Percentiles rank a stretch among this genome's conserved stretches.
phyloP scores from a whole-genome alignment of 2,113 vertebrate species.

The Daphoenositta chrysoptera region DNA sequence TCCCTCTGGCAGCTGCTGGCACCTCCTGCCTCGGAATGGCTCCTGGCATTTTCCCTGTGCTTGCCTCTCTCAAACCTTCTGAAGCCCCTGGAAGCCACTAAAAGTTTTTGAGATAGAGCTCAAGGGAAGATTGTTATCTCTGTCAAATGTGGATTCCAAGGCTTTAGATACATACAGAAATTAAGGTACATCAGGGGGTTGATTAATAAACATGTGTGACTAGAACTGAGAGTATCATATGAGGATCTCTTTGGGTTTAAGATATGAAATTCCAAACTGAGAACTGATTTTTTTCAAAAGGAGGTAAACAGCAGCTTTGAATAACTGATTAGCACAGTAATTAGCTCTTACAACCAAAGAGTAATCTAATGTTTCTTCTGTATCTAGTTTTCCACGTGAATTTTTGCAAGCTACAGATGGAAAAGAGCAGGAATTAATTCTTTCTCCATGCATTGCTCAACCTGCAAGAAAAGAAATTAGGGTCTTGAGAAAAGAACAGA shows the following conservation, averaged over 20 bases:
- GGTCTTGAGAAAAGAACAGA: background rate
- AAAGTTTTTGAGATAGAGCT: background rate
- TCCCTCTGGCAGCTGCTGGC: background rate
- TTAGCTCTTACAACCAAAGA: background rate
- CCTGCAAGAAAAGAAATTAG: background rate
- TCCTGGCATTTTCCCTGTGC: background rate
- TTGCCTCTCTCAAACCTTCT: background rate
- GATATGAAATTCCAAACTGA: background rate
- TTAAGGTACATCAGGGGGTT: background rate
- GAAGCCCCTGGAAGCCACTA: background rate
- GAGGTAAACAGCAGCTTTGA: background rate
- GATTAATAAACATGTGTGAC: background rate
- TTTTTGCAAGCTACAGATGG: background rate
- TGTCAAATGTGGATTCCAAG: background rate
- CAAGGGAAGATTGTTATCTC: background rate
- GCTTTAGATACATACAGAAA: background rate
- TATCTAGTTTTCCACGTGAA: background rate
- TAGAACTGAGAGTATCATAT: background rate
- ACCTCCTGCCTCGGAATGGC: background rate
- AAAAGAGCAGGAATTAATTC: background rate
- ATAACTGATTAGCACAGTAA: background rate
- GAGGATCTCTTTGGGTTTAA: background rate
- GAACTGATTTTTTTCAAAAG: background rate
- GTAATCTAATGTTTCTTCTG: background rate
- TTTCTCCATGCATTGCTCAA: background rate